A percentile compares a stretch with the other conserved stretches of the same genome.
Conservation (phyloP, 2,888 invertebrate species). For the Nebria salina region DNA sequence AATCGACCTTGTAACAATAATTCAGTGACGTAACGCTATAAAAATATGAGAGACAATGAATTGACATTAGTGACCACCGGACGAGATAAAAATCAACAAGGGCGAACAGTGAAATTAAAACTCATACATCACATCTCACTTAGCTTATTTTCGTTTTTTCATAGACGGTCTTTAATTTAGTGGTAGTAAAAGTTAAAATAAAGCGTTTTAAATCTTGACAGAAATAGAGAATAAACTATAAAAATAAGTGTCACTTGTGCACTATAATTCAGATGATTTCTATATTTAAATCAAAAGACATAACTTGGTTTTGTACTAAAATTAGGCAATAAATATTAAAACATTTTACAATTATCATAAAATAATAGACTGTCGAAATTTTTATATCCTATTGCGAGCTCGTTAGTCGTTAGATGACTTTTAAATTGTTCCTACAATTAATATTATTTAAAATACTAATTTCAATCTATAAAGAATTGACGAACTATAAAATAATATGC, state of each 20-base stretch:
- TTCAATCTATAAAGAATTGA: too few relatives aligned
- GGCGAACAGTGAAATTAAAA: conserved; percentile 26
- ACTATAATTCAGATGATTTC: conserved; percentile 14
- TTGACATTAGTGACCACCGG: conserved; percentile 25
- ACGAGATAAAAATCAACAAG: conserved; percentile 35
- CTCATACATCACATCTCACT: conserved; percentile 4
- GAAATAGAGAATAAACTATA: conserved; percentile 11
- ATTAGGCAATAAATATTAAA: not conserved
- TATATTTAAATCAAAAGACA: conserved; percentile 9
- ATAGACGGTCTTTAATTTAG: not conserved
- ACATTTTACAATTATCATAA: not conserved
- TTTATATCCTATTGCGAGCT: not conserved
- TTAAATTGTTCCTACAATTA: too few relatives aligned
- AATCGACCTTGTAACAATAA: conserved; percentile 28
- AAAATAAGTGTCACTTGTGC: conserved; percentile 15
- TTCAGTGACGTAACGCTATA: conserved; percentile 29
- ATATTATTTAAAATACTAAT: too few relatives aligned
- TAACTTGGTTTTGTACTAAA: not conserved
- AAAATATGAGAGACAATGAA: conserved; percentile 27
- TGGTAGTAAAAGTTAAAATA: not conserved
- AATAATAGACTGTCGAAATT: not conserved
- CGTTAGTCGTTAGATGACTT: not conserved
- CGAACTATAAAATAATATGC: too few relatives aligned
- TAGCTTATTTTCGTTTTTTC: not conserved
- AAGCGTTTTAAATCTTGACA: conserved; percentile 11